Percentiles rank a stretch among this genome's conserved stretches.
These are phyloP conservation scores for Cylas formicarius DNA, from an alignment of 1,140 invertebrate genomes.

Conservation along the genomic window DNA sequence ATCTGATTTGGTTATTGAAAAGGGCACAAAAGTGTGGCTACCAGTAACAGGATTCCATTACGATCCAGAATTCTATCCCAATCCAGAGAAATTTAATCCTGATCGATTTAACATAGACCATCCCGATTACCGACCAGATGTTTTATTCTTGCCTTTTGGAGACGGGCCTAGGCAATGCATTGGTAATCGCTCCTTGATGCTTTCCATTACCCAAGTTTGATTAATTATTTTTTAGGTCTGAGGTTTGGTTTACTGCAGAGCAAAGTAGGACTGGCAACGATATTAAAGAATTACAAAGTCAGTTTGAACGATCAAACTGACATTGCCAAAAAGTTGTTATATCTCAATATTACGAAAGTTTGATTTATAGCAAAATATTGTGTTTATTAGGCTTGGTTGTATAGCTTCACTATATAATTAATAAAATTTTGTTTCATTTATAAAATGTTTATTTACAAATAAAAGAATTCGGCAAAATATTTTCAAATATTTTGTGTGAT, in stretches of 20 bases:
- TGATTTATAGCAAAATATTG: too few relatives aligned
- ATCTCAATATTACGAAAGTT: too few relatives aligned
- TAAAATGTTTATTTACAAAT: too few relatives aligned
- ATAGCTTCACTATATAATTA: too few relatives aligned
- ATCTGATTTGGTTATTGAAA: background rate
- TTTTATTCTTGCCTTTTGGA: background rate
- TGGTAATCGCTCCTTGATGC: conserved; percentile 5
- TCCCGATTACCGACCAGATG: background rate
- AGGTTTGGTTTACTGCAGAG: conserved; percentile 55
- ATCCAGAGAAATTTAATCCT: background rate
- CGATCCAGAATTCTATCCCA: background rate
- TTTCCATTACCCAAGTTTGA: background rate
- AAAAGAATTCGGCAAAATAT: too few relatives aligned
- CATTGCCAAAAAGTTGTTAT: conserved; percentile 27
- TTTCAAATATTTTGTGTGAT: too few relatives aligned
- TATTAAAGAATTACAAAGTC: conserved; percentile 40
- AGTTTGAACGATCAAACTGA: too few relatives aligned
- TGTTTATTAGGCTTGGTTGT: too few relatives aligned
- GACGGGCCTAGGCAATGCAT: background rate
- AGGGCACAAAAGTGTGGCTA: background rate
- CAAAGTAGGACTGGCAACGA: conserved; percentile 47
- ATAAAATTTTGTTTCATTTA: too few relatives aligned
- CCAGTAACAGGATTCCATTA: background rate
- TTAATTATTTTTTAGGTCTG: conserved; percentile 47
- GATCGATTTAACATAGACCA: background rate